Percentiles rank a stretch among this genome's conserved stretches.
Conservation (phyloP, 2,797 vertebrate species). For the Tragelaphus eurycerus region DNA sequence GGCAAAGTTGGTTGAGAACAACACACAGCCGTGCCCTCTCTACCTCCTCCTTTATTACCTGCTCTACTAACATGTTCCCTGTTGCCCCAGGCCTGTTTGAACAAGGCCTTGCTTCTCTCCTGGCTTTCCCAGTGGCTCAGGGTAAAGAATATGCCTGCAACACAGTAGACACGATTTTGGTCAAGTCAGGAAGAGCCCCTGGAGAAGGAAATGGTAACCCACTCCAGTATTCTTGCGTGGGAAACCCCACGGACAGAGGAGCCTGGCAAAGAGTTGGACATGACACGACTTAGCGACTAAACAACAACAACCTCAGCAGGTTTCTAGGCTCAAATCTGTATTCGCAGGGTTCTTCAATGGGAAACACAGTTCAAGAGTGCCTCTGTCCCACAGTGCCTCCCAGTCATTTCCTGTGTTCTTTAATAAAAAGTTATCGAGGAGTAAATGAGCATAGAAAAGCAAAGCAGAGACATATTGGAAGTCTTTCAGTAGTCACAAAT, state of each 20-base stretch:
- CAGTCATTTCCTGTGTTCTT: neutral
- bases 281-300: fast-evolving
- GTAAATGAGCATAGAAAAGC: neutral
- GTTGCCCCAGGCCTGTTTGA: neutral
- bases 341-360: neutral
- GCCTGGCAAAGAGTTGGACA: neutral
- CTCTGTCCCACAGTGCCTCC: neutral
- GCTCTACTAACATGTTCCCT: neutral
- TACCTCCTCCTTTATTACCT: neutral
- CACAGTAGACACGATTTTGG: neutral
- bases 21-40: fast-evolving
- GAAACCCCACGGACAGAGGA: neutral
- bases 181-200: neutral
- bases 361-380: neutral
- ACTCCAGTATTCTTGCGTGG: neutral
- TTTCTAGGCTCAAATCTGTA: neutral
- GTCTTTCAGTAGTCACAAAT: fast-evolving
- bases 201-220: neutral
- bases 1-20: neutral
- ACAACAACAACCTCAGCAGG: neutral
- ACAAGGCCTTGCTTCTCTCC: neutral
- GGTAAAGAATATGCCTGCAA: neutral
- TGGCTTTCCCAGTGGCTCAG: neutral
- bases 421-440: neutral
- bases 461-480: neutral